Conservation (phyloP, 2,113 vertebrate genomes). For the Cephalopterus ornatus region DNA sequence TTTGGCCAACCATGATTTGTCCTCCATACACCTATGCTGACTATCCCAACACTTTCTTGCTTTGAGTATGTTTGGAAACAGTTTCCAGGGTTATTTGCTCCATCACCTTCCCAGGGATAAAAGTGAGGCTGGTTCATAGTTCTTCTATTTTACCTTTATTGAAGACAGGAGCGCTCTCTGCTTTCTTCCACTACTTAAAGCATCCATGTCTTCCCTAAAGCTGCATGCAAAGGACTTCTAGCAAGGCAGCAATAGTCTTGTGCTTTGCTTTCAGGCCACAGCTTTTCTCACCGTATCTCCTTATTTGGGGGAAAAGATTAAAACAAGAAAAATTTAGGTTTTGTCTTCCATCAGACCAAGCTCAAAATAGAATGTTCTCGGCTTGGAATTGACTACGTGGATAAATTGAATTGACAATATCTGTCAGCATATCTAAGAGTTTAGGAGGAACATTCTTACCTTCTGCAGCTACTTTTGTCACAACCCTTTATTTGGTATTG, state of each 20-base stretch:
- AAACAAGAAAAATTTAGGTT: not conserved
- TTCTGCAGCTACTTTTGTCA: not conserved
- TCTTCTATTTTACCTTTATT: not conserved
- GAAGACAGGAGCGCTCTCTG: not conserved
- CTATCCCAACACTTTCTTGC: not conserved
- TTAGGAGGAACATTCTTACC: not conserved
- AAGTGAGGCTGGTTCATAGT: not conserved
- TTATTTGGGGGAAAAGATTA: not conserved
- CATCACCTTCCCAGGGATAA: not conserved
- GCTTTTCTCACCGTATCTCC: not conserved
- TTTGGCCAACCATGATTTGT: not conserved
- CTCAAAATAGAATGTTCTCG: not conserved
- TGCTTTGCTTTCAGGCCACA: not conserved
- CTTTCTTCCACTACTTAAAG: not conserved
- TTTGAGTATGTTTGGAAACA: not conserved
- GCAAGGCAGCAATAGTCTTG: not conserved
- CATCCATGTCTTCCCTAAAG: not conserved
- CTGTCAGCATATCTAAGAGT: not conserved
- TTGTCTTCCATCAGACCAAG: not conserved
- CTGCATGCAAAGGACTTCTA: not conserved
- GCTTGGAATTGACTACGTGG: not conserved
- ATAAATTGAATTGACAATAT: not conserved
- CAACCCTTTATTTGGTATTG: not conserved
- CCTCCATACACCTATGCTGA: not conserved
- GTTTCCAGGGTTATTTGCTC: not conserved